Evolutionary conservation across 1,140 invertebrate species (phyloP), one percentile per base, ranked within the genome.

Genomic region (Drosophila nasuta): DNA sequence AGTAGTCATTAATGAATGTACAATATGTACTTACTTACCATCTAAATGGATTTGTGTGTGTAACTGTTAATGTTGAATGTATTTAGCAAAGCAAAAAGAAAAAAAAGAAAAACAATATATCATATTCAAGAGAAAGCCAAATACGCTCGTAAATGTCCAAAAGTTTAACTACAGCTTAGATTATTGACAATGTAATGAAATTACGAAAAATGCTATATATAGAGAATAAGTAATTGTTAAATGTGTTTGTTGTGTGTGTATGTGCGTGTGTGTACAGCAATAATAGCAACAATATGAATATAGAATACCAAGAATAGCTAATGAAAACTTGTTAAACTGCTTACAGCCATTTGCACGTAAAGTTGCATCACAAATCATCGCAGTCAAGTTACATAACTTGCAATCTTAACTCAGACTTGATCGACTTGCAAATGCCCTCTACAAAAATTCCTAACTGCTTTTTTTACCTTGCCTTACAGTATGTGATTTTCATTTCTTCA

Each of bases 71-170:
- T 41, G 46, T 52, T 58, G 33, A 45, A 64, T 60, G 60, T 45
- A 57, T 6, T 59, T 35, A 64, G 48, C 51, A 28, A 11, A 33
- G 7, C 41, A 33, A 30, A 68, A 56, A 25, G 15, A 13, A 13
- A 59, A 17, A 7, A 38, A 38, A 15, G 35, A 7, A 38, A 38
- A 38, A 38, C 35, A 38, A 56, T 25, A 54, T 49, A 48, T 65
- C 13, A 35, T 54, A 20, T n/a, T 28, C 49, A 62, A 64, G 28
- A 54, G 56, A 51, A 75, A 74, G 74, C 68, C 64, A 80, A 82
- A 63, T 51, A 49, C 46, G 56, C 60, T 73, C 69, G 58, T 70
- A 67, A 83, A 83, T 83, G 82, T 85, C 82, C 82, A 85, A 71
- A 46, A 57, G 72, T 63, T 62, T 46, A 81, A 64, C 68, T 60